These are phyloP conservation scores for Babyrousa celebensis DNA, from an alignment of 2,797 vertebrate species.

Conservation along the genomic window DNA sequence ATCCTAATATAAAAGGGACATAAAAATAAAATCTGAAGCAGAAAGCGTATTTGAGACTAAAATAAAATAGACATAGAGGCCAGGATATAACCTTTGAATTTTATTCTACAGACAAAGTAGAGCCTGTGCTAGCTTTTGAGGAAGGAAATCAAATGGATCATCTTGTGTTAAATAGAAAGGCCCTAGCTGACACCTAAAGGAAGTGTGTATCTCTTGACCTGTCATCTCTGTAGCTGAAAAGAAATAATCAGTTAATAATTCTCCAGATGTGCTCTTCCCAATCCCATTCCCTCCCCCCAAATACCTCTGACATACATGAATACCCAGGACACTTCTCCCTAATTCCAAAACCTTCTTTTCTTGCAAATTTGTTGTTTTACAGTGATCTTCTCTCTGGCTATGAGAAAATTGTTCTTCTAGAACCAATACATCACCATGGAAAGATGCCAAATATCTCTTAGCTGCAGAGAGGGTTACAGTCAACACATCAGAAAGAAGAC, in stretches of 20 bases:
- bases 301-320: neutral
- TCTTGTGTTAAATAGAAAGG: neutral
- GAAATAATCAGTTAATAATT: neutral
- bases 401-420: constrained; percentile 52
- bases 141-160: neutral
- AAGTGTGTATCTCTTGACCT: neutral
- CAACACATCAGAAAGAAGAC: constrained; percentile 27
- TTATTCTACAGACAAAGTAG: neutral
- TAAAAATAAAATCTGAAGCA: constrained; percentile 42
- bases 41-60: constrained; percentile 27
- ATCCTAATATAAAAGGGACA: neutral
- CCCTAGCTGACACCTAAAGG: neutral
- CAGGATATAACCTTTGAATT: neutral
- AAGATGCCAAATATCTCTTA: constrained; percentile 62
- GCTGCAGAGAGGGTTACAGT: constrained; percentile 3
- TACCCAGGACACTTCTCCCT: neutral
- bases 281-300: neutral
- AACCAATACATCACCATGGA: constrained; percentile 47
- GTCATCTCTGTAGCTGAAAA: neutral
- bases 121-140: constrained; percentile 1
- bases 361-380: neutral
- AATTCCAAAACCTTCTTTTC: neutral
- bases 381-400: neutral
- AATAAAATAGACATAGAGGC: neutral
- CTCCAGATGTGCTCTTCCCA: neutral